Evolutionary conservation across 2,888 invertebrate species (phyloP).

Genomic region (Netelia inedita): DNA sequence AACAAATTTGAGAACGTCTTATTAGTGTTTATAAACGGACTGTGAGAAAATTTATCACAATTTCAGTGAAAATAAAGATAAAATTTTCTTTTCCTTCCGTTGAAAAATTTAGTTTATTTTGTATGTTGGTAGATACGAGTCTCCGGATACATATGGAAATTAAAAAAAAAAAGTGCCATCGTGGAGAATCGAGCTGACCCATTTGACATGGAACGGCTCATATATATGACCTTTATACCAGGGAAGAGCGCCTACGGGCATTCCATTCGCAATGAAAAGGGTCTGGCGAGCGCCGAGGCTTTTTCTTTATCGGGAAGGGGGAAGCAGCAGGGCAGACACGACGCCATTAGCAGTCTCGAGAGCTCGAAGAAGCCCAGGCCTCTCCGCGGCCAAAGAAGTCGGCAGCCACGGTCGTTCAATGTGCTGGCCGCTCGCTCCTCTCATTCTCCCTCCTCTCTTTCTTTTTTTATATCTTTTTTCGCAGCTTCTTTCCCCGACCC

Average conservation of each 20-base stretch:
- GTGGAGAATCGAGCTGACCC: not conserved
- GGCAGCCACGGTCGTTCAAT: slow-evolving; percentile 33
- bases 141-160: no score
- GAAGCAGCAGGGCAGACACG: slow-evolving; percentile 45
- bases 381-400: slow-evolving; percentile 37
- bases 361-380: slow-evolving; percentile 53
- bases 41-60: no score
- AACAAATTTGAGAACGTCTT: no score
- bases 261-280: slow-evolving; percentile 56
- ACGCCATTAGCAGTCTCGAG: slow-evolving; percentile 67
- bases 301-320: slow-evolving; percentile 43
- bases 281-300: slow-evolving; percentile 55
- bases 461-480: slow-evolving; percentile 6
- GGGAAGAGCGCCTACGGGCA: slow-evolving; percentile 49
- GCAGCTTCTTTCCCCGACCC: not conserved
- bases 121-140: no score
- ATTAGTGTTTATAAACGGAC: no score
- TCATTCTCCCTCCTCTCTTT: not conserved
- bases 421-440: not conserved
- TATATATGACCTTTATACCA: not conserved
- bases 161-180: not conserved
- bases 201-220: slow-evolving; percentile 1
- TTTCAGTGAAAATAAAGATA: no score
- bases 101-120: no score
- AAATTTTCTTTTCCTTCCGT: no score